phyloP scores from a whole-genome alignment of 2,888 invertebrate genomes.

The Malthinus seriepunctatus region DNA sequence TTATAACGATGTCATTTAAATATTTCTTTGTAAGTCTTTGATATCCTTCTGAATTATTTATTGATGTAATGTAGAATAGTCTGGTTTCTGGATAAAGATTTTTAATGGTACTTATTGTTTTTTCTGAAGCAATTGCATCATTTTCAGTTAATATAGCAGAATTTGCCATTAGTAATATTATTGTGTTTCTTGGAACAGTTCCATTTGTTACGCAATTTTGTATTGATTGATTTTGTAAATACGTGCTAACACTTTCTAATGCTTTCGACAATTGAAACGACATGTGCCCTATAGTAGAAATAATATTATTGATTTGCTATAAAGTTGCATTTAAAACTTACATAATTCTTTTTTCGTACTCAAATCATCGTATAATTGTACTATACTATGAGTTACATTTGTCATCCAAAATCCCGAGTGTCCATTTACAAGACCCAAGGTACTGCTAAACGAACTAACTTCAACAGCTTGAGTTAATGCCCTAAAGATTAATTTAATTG shows the following conservation, averaged over 20 bases:
- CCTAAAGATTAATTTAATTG: slow-evolving; percentile 49
- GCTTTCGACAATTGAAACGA: slow-evolving; percentile 58
- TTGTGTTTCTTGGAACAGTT: slow-evolving; percentile 56
- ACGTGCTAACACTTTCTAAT: slow-evolving; percentile 56
- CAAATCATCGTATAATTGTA: slow-evolving; percentile 53
- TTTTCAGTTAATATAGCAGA: slow-evolving; percentile 54
- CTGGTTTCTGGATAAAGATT: slow-evolving; percentile 59
- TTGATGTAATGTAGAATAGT: slow-evolving; percentile 59
- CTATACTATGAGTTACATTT: slow-evolving; percentile 61
- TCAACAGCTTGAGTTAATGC: slow-evolving; percentile 63
- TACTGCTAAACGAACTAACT: slow-evolving; percentile 62
- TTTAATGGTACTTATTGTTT: slow-evolving; percentile 56
- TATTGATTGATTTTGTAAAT: slow-evolving; percentile 56
- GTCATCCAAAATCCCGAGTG: slow-evolving; percentile 64
- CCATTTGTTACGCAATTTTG: slow-evolving; percentile 46
- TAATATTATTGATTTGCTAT: neutral
- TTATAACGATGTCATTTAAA: slow-evolving; percentile 58
- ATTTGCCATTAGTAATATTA: slow-evolving; percentile 60
- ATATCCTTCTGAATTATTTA: slow-evolving; percentile 51
- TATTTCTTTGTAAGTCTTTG: slow-evolving; percentile 57
- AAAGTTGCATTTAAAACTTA: neutral
- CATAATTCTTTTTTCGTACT: slow-evolving; percentile 31
- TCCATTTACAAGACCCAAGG: slow-evolving; percentile 66
- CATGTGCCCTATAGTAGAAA: slow-evolving; percentile 58
- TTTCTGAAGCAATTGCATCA: slow-evolving; percentile 54